Conservation (phyloP, 2,888 invertebrate genomes). For the Lissonota sp. region DNA sequence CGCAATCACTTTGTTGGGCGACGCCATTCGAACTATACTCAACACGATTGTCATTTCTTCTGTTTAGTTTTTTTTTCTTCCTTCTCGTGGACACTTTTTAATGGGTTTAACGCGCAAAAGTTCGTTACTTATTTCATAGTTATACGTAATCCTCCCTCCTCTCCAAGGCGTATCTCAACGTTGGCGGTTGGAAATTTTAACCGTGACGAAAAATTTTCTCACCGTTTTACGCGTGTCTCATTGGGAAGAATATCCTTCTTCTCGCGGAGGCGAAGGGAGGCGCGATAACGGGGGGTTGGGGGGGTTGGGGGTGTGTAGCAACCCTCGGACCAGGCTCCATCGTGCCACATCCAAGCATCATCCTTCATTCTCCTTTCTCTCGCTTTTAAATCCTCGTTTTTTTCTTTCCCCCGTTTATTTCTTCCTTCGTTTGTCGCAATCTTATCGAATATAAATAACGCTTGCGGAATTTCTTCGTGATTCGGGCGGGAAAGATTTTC, state of each 20-base stretch:
- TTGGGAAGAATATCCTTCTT: neutral
- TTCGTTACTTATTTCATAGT: neutral
- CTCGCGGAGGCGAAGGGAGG: slow-evolving; percentile 3
- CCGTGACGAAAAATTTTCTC: too few relatives aligned
- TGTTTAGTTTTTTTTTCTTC: slow-evolving; percentile 38
- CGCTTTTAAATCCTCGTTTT: slow-evolving; percentile 35
- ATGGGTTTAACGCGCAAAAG: neutral
- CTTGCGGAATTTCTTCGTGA: neutral
- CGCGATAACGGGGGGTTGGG: slow-evolving; percentile 32
- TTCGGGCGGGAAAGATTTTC: neutral
- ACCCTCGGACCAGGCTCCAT: slow-evolving; percentile 80
- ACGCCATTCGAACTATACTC: neutral
- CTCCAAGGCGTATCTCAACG: neutral
- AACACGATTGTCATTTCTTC: slow-evolving; percentile 56
- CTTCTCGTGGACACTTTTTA: slow-evolving; percentile 2
- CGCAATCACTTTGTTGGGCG: slow-evolving; percentile 39
- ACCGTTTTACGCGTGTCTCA: too few relatives aligned
- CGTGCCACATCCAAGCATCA: slow-evolving; percentile 76
- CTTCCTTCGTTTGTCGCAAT: too few relatives aligned
- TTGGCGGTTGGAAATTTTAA: neutral
- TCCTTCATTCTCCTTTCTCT: slow-evolving; percentile 62
- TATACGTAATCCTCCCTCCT: neutral
- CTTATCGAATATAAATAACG: neutral
- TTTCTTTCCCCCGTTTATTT: slow-evolving; percentile 1
- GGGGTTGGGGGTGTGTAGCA: slow-evolving; percentile 78